Base-by-base conservation (phyloP, 2,797 vertebrate genomes). In the Macropodus opercularis region DNA sequence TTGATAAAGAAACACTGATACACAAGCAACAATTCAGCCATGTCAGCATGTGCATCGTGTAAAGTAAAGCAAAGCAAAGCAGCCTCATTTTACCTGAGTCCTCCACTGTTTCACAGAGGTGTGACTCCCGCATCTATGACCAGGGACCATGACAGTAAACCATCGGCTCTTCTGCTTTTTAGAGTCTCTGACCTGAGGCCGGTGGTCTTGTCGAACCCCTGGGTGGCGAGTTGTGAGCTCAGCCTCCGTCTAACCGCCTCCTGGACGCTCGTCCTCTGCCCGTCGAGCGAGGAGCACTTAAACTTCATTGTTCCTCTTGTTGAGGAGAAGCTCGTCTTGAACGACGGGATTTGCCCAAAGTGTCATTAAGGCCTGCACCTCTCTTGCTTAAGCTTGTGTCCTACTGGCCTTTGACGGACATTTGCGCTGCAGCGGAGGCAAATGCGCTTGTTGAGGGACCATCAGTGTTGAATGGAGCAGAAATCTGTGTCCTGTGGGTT, bases 151-250 rank as follows among this genome's bases (percentile, higher is more conserved):
- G 2, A 75, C 32, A 23, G 14, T 10, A 34, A 72, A 81, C 79
- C 79, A 75, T 40, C 24, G 40, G 13, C 44, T 59, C 51, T 5
- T 56, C 19, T 53, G 58, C 29, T 12, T 47, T 38, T 22, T 50
- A 1, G 14, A 46, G 53, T 56, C 42, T 71, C 65, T 0, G 44
- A 44, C 40, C 48, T 55, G 48, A 66, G 63, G 36, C 48, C 69
- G 24, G 69, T 69, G 60, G 76, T 77, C 49, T 77, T 82, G 35
- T 82, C 59, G 2, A 76, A 82, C 8, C 80, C 72, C 27, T 68
- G 62, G 14, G 72, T 68, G 55, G 79, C 66, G 3, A 79, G 72
- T 17, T 73, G 58, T 0, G 72, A 71, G 44, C 79, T 82, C 40
- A 79, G 59, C 49, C 41, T 54, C 22, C 4, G 49, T 18, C 2